These are phyloP conservation scores for Drosophila dives DNA, from an alignment of 2,888 invertebrate genomes.

Conservation along the genomic window DNA sequence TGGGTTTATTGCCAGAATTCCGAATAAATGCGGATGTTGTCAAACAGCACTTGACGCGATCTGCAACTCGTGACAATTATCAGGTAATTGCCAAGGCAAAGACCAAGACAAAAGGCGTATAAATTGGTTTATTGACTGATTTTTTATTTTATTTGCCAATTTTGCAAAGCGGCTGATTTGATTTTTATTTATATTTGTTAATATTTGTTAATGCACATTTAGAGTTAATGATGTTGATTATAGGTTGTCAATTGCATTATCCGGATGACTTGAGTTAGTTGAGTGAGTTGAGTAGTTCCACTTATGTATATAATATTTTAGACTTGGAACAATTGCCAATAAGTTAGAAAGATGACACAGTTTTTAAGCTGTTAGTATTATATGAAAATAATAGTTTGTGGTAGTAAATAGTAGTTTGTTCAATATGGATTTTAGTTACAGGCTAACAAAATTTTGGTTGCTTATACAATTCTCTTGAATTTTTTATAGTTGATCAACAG, in stretches of 20 bases:
- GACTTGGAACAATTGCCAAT: not conserved
- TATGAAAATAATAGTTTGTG: too few species aligned
- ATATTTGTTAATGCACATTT: not conserved
- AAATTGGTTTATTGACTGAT: constrained; percentile 47
- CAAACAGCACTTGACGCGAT: constrained; percentile 39
- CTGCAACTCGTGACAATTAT: constrained; percentile 29
- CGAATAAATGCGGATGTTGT: constrained; percentile 53
- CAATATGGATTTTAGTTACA: too few species aligned
- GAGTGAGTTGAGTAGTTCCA: not conserved
- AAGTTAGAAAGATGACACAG: too few species aligned
- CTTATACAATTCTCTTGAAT: too few species aligned
- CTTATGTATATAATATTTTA: not conserved
- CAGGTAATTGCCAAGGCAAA: constrained; percentile 24
- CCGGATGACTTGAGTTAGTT: not conserved
- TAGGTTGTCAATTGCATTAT: not conserved
- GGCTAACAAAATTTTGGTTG: too few species aligned
- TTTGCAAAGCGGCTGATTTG: not conserved
- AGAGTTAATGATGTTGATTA: not conserved
- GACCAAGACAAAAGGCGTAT: constrained; percentile 29
- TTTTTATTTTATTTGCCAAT: not conserved
- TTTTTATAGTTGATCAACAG: too few species aligned
- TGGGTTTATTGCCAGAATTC: constrained; percentile 14
- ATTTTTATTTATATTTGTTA: not conserved
- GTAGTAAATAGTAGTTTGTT: too few species aligned
- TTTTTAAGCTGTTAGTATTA: too few species aligned